Conservation (phyloP, 2,797 vertebrate species). For the Staurois parvus region DNA sequence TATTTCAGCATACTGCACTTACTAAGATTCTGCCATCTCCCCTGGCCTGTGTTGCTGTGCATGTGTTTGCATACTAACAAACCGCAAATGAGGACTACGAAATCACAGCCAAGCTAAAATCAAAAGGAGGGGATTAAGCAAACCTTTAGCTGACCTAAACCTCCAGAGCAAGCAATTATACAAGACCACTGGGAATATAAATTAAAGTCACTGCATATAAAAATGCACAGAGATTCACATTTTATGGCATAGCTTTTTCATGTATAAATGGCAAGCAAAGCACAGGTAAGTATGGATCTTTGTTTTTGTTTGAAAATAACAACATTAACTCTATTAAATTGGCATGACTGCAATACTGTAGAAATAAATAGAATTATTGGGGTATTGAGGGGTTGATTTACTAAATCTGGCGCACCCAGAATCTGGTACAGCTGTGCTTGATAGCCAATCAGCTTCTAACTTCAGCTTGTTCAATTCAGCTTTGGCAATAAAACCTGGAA, state of each 20-base stretch:
- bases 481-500: too few relatives aligned
- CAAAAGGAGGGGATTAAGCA: constrained; percentile 48
- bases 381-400: too few relatives aligned
- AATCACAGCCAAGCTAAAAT: constrained; percentile 43
- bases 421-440: too few relatives aligned
- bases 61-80: constrained; percentile 54
- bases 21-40: neutral
- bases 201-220: constrained; percentile 40
- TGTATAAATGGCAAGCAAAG: neutral
- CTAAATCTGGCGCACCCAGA: too few relatives aligned
- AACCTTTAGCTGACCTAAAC: constrained; percentile 43
- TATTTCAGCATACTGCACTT: neutral
- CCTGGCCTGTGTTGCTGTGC: constrained; percentile 12
- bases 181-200: constrained; percentile 36
- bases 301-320: neutral
- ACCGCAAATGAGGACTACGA: constrained; percentile 30
- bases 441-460: too few relatives aligned
- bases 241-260: neutral
- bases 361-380: neutral
- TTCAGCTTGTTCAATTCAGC: too few relatives aligned
- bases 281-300: neutral
- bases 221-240: constrained; percentile 28
- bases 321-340: neutral
- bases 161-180: constrained; percentile 47
- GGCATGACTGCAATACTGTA: neutral